Evolutionary conservation across 2,797 vertebrate genomes (phyloP), one percentile per base, ranked within the genome.

Genomic region (Poeciliopsis gracilis): DNA sequence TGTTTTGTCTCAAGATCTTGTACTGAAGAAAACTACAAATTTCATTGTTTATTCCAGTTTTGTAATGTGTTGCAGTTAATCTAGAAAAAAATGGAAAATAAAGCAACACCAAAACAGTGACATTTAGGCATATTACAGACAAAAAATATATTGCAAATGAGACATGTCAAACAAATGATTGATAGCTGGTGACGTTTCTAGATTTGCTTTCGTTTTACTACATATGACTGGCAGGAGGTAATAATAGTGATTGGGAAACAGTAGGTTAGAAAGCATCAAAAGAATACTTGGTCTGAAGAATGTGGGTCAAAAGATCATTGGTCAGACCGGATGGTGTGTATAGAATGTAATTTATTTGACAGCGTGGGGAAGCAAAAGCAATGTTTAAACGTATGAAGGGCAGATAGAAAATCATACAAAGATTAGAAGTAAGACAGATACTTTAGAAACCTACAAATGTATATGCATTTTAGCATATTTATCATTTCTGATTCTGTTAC

Each of bases 401-500:
- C 67, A 43, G 45, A 77, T 45, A 66, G 45, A 61, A 33, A 59
- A 25, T 38, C 1, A 61, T 4, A 15, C 25, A 59, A 12, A 8
- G 11, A 16, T 69, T 25, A 55, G 33, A 72, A 3, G 23, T 69
- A 69, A n/a, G 38, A 38, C 2, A 43, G 66, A 69, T 2, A 43
- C 25, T 43, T 69, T 12, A n/a, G 23, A 45, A 69, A 45, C 11
- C 23, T 12, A 23, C 9, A 38, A 38, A 67, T 41, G 80, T 82
- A 73, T 91, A 86, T 91, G 2, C 13, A 43, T 43, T 59, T 59
- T 13, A 41, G 13, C 4, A 69, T 43, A 15, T 69, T n/a, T 67
- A 11, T 41, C 47, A 87, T 84, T 90, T 82, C 89, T 90, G 87
- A 67, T 86, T 91, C n/a, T 80, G 80, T 90, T 91, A 79, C 86